These are phyloP conservation scores for Branchellion lobata DNA, from an alignment of 2,888 invertebrate genomes.

Conservation along the genomic window DNA sequence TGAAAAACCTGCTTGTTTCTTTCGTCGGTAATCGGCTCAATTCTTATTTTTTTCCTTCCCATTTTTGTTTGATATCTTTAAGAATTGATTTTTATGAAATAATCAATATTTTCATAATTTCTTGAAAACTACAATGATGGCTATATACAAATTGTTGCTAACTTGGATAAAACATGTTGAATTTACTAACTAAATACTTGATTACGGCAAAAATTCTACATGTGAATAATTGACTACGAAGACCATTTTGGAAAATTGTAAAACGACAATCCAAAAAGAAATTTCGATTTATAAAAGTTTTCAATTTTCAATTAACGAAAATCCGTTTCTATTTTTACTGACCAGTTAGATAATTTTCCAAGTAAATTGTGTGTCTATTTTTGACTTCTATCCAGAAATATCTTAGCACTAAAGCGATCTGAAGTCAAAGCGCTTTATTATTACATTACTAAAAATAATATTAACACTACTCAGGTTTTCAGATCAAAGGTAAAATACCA, in stretches of 20 bases:
- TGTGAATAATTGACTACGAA: conserved; percentile 6
- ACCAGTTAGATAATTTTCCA: conserved; percentile 46
- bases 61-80: conserved; percentile 27
- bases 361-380: conserved; percentile 42
- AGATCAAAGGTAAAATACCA: no score
- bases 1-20: conserved; percentile 50
- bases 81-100: not conserved
- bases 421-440: not conserved
- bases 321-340: conserved; percentile 46
- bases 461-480: no score
- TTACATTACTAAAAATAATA: no score
- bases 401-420: conserved; percentile 14
- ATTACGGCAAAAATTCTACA: not conserved
- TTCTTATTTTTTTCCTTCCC: conserved; percentile 43
- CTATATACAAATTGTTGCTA: no score
- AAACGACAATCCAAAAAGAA: not conserved
- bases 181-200: not conserved
- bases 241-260: conserved; percentile 8
- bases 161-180: not conserved
- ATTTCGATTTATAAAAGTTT: not conserved
- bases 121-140: not conserved
- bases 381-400: conserved; percentile 46
- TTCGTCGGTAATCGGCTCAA: conserved; percentile 45
- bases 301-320: not conserved
- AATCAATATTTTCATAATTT: not conserved